Conservation (phyloP, 1,140 invertebrate genomes). For the Tetranychus cinnabarinus region DNA sequence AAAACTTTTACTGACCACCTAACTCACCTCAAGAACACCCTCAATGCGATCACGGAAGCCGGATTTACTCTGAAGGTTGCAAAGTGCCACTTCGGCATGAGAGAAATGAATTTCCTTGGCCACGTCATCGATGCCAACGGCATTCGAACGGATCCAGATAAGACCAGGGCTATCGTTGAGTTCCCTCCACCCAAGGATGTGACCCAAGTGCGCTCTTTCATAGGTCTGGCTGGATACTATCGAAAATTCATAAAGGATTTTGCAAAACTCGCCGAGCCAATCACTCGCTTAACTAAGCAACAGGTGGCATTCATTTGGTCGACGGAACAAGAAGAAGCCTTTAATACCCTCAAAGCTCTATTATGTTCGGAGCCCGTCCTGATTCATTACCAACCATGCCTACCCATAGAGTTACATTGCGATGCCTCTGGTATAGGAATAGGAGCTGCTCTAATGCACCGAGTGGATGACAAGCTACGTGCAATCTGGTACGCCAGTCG, state of each 20-base stretch:
- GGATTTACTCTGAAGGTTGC: constrained; percentile 11
- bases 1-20: constrained; percentile 9
- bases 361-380: not conserved
- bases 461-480: not conserved
- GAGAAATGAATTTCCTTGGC: constrained; percentile 11
- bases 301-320: not conserved
- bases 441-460: constrained; percentile 2
- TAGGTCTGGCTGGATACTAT: constrained; percentile 24
- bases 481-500: too few relatives aligned
- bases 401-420: not conserved
- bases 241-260: constrained; percentile 21
- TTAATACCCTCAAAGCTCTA: not conserved
- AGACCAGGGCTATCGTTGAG: constrained; percentile 18
- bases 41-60: not conserved
- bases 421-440: not conserved
- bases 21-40: not conserved
- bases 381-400: not conserved
- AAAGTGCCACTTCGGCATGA: constrained; percentile 10
- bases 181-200: constrained; percentile 17
- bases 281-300: constrained; percentile 8
- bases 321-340: not conserved
- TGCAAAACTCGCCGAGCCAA: constrained; percentile 16
- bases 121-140: constrained; percentile 17
- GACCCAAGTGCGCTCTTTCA: constrained; percentile 21
- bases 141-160: constrained; percentile 19